Evolutionary conservation across 2,797 vertebrate species (phyloP).

Genomic region (Cryptoblepharus egeriae): DNA sequence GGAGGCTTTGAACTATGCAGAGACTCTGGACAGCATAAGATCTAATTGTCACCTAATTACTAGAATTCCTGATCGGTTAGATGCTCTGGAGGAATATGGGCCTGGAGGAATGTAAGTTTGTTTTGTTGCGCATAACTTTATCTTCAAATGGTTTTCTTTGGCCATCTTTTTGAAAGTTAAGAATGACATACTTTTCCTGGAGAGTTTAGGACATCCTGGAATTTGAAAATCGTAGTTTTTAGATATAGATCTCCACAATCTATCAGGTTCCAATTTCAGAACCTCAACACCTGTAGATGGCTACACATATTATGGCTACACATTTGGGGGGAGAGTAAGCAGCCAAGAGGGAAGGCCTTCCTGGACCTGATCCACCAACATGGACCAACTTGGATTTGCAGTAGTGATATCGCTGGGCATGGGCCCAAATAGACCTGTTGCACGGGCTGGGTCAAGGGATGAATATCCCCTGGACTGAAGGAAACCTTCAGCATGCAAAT

Average conservation of each 20-base stretch:
- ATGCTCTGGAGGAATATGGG: slow-evolving; percentile 7
- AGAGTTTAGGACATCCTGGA: neutral
- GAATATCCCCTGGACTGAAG: too few species aligned
- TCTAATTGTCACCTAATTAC: slow-evolving; percentile 14
- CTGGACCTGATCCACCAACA: too few species aligned
- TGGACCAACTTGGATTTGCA: too few species aligned
- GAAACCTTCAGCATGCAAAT: too few species aligned
- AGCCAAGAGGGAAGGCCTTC: too few species aligned
- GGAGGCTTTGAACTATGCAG: slow-evolving; percentile 39
- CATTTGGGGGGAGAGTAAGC: too few species aligned
- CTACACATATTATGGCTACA: too few species aligned
- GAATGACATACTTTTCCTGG: neutral
- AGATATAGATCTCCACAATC: neutral
- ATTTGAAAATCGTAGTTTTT: neutral
- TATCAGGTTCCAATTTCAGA: too few species aligned
- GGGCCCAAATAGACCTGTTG: too few species aligned
- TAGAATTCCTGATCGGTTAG: slow-evolving; percentile 42
- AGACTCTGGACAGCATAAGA: slow-evolving; percentile 24
- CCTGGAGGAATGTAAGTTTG: neutral
- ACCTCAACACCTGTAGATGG: too few species aligned
- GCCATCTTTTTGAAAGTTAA: neutral
- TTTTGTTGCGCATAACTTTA: slow-evolving; percentile 21
- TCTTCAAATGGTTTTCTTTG: slow-evolving; percentile 35
- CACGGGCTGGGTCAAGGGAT: too few species aligned
- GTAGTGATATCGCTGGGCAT: too few species aligned